Evolutionary conservation across 2,797 vertebrate genomes (phyloP).

Genomic region (Gallirallus australis): DNA sequence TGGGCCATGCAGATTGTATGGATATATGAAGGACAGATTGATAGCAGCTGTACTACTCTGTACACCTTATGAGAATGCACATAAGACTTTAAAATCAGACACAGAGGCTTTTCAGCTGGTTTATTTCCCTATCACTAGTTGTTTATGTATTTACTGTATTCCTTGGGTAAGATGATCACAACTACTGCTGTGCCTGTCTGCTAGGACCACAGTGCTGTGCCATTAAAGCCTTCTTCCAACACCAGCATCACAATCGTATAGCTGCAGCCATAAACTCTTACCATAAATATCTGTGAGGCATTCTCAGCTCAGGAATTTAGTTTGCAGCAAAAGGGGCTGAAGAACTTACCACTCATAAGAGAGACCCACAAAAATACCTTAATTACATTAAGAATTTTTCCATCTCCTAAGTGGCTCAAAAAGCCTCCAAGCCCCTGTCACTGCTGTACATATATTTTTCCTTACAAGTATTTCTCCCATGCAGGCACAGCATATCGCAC

Average conservation of each 20-base stretch:
- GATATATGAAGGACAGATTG: neutral
- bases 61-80: accelerated
- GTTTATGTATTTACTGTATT: neutral
- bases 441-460: neutral
- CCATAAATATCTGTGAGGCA: accelerated
- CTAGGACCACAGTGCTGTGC: neutral
- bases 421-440: neutral
- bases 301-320: neutral
- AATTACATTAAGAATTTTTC: neutral
- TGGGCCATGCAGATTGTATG: neutral
- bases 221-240: neutral
- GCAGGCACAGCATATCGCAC: neutral
- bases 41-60: neutral
- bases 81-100: neutral
- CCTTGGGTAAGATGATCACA: neutral
- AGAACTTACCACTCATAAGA: neutral
- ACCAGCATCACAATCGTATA: accelerated
- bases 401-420: neutral
- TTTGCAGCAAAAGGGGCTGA: neutral
- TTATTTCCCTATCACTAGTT: neutral
- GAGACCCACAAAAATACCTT: neutral
- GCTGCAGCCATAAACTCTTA: neutral
- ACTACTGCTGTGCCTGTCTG: neutral
- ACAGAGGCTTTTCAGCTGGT: neutral
- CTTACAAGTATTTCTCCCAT: neutral